Evolutionary conservation across 1,140 invertebrate species (phyloP), one percentile per base, ranked within the genome.

Genomic region (Heterodera carotae): DNA sequence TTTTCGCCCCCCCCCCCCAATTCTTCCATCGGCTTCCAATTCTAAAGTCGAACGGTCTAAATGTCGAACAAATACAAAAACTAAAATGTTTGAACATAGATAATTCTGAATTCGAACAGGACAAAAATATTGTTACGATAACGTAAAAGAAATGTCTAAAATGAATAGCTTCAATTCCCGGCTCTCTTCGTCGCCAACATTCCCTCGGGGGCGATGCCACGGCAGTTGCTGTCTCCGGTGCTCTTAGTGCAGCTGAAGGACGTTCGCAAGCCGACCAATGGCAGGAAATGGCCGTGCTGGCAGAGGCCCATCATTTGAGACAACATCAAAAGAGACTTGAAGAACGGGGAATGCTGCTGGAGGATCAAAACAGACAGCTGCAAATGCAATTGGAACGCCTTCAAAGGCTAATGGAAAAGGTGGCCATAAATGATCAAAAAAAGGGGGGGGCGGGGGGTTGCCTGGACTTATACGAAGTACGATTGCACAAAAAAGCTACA

Each of bases 351-450:
- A 56, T 77, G 29, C 82, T 86, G 43, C 69, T 86, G n/a, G 86
- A 87, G 53, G 86, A 87, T 27, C 85, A 86, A 68, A 86, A 86
- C 76, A 74, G 78, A 76, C 85, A 86, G 72, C 73, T 86, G 2
- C 85, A 87, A 70, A 74, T 81, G 73, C 85, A 86, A 69, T 59
- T 86, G 27, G 78, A 84, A 22, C 68, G 85, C 48, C 71, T 86
- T 78, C 85, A 85, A 68, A 85, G 78, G 64, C 68, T 85, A 25
- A 75, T 82, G 43, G 68, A 73, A 27, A 80, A 80, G 66, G 79
- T 82, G 33, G 53, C 27, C 53, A 78, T 3, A 75, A 10, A 31
- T 75, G 15, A 43, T 7, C 39, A 36, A 18, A n/a, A 74, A n/a
- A 68, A 8, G 39, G 12, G 12, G 39, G 39, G 39, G 12, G 39